Base-by-base conservation (phyloP, 2,797 vertebrate genomes). In the Hypotaenidia okinawae region DNA sequence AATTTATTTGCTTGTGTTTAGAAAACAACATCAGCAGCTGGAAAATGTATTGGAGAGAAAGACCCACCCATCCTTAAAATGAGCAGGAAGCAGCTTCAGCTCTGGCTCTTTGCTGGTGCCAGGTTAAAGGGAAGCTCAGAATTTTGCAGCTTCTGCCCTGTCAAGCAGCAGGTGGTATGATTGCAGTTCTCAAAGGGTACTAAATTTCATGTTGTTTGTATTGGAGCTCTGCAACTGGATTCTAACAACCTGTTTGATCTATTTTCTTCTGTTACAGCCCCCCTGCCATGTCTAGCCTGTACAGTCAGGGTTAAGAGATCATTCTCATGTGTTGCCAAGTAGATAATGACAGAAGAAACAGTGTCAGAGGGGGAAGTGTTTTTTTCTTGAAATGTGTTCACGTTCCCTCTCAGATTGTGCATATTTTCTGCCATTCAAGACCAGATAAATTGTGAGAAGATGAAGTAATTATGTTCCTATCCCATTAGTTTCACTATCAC, bases 1-100 rank as follows among this genome's bases (percentile, higher is more conserved):
- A 95, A 89, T 91, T 68, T 91, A 70, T 93, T 89, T 93, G 49
- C 89, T 68, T 93, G 64, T 55, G n/a, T 87, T 93, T 93, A 94
- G 77, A 66, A 92, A 89, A 89, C 37, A 92, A 49, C 67, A 72
- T 73, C 77, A 94, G 81, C 94, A 92, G 86, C 93, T 97, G 94
- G 90, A 92, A 90, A 87, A 85, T 25, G 16, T 91, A 77, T 30
- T 85, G 84, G 59, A 84, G 79, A 87, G 78, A 88, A 58, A 58
- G 74, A 94, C 76, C 62, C 57, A 87, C 58, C 68, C 41, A 32
- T 91, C 49, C 80, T 87, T 93, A 76, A 90, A 94, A 87, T 8
- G 64, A 84, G 68, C 74, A 80, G 63, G 49, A 95, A 92, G 75
- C 45, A 63, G 58, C 70, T 93, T 95, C 67, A 90, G 63, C 45